A percentile compares a stretch with the other conserved stretches of the same genome.
Conservation (phyloP, 2,113 vertebrate species). For the Marcusenius ussheri region DNA sequence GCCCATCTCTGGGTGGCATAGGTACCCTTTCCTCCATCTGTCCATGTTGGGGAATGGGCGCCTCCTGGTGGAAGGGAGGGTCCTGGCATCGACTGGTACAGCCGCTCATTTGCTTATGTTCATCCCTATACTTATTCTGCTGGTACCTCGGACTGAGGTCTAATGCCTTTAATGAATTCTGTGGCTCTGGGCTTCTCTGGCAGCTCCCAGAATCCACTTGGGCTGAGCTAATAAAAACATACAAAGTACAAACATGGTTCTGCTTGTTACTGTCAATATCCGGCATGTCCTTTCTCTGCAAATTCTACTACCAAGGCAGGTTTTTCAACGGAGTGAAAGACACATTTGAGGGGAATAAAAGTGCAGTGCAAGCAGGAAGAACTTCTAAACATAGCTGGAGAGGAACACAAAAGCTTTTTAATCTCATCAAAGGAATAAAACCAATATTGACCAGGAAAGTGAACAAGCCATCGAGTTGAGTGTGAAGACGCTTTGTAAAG, state of each 20-base stretch:
- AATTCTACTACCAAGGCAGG: neutral
- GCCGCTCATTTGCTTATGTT: neutral
- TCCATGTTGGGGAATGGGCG: neutral
- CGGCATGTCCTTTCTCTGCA: neutral
- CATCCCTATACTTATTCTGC: neutral
- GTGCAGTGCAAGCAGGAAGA: neutral
- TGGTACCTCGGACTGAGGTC: neutral
- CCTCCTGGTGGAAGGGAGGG: neutral
- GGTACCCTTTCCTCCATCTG: neutral
- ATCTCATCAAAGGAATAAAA: neutral
- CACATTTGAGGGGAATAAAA: neutral
- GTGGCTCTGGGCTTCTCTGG: neutral
- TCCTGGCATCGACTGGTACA: neutral
- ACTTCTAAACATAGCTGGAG: neutral
- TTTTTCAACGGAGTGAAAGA: neutral
- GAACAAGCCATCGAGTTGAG: neutral
- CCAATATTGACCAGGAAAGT: neutral
- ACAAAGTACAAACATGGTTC: neutral
- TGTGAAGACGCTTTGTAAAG: neutral
- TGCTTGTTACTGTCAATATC: neutral
- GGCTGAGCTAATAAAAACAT: neutral
- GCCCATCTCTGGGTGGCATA: neutral
- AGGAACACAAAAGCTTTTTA: neutral
- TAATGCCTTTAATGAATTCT: neutral
- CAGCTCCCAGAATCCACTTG: neutral